Percentiles rank a stretch among this genome's conserved stretches.
Evolutionary conservation across 1,140 invertebrate genomes (phyloP).

Genomic region (Spodoptera litura): DNA sequence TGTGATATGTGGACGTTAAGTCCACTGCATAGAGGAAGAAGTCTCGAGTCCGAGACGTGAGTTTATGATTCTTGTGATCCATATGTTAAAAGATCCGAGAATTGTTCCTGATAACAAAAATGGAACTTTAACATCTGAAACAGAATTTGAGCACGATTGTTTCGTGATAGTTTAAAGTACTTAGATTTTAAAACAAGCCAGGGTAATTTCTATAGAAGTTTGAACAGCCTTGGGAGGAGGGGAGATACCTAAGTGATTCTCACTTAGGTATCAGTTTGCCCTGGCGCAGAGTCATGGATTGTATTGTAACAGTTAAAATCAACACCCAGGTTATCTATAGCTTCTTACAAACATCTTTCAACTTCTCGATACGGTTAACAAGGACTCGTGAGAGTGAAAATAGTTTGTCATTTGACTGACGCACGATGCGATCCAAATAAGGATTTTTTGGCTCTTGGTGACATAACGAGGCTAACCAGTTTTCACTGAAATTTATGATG

Average conservation of each 20-base stretch:
- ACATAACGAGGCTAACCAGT: conserved; percentile 32
- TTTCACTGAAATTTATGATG: conserved; percentile 26
- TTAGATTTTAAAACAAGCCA: background rate
- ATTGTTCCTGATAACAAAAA: conserved; percentile 9
- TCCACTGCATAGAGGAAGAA: conserved; percentile 42
- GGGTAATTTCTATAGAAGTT: background rate
- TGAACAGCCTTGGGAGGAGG: background rate
- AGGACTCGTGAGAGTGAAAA: conserved; percentile 1
- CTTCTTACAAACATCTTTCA: background rate
- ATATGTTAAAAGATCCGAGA: conserved; percentile 72
- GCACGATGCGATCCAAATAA: conserved; percentile 23
- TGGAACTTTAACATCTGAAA: background rate
- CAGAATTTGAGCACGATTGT: background rate
- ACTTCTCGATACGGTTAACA: background rate
- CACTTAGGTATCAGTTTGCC: background rate
- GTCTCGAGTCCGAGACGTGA: conserved; percentile 46
- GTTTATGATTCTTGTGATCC: conserved; percentile 56
- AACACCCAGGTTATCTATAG: background rate
- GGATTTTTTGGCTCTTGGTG: conserved; percentile 9
- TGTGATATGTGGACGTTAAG: conserved; percentile 60
- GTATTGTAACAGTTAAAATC: background rate
- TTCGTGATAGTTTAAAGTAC: background rate
- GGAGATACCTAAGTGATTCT: too few relatives aligned
- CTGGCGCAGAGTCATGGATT: background rate
- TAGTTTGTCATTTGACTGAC: background rate